Base-by-base conservation (phyloP, 2,888 invertebrate species). In the Plebejus melissa region DNA sequence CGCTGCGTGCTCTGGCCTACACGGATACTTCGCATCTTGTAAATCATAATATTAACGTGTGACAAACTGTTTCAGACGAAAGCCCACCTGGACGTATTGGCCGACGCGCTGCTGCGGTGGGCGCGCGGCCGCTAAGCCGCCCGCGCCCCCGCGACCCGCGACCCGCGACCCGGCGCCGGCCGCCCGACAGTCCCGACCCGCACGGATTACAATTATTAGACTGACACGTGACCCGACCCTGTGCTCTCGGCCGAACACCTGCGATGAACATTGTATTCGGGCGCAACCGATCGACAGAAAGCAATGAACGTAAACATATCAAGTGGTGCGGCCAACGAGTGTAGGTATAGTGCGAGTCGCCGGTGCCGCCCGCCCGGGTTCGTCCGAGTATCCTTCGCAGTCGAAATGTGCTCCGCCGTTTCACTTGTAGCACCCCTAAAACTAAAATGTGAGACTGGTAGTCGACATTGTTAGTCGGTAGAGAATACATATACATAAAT, bases 91-190 rank as follows among this genome's bases (percentile, higher is more conserved):
- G 98, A 98, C 94, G 98, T 98, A 82, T 93, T 98, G 90, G 98
- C 98, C 81, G 98, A 98, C 94, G 98, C 98, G 87, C 95, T 98
- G 84, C 94, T 98, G 83, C 96, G 98, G 89, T 98, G 98, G 98
- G 98, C 98, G 88, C 95, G 98, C 91, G 98, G 98, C 85, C 98
- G 98, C 94, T 98, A 97, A 94, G 85, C 28, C 60, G 60, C 2
- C 60, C 28, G 2, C 60, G 22, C 76, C 80, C 81, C 79, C 83
- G 82, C 82, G 84, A 83, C 85, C 82, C 85, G 82, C 83, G 81
- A 84, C 84, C 78, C 78, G 76, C 77, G 81, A 82, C 83, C 83
- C 80, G 85, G 84, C 83, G 84, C 86, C 85, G 83, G 74, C 75
- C 74, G 75, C 70, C 75, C 84, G 82, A 83, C 84, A 86, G 82